Conservation (phyloP, 2,888 invertebrate genomes). For the Acleris literana region DNA sequence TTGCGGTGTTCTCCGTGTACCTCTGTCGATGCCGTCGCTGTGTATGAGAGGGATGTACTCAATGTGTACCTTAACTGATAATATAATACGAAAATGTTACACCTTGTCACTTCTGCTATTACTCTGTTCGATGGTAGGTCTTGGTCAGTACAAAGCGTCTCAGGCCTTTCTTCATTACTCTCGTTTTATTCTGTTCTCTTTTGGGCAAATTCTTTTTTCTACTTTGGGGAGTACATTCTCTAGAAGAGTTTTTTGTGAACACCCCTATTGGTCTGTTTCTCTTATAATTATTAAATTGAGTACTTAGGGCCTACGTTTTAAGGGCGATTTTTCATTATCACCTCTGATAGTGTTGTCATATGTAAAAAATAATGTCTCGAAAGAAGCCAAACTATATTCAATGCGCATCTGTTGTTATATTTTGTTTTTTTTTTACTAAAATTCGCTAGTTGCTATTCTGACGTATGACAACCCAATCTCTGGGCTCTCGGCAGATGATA, state of each 20-base stretch:
- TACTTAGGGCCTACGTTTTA: constrained; percentile 74
- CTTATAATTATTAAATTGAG: constrained; percentile 42
- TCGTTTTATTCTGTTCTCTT: not conserved
- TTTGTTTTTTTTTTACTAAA: too few species aligned
- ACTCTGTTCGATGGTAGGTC: constrained; percentile 54
- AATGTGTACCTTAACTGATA: constrained; percentile 23
- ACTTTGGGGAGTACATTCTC: constrained; percentile 27
- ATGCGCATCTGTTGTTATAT: too few species aligned
- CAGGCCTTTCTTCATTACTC: constrained; percentile 8
- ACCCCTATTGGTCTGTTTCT: constrained; percentile 11
- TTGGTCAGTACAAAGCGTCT: constrained; percentile 46
- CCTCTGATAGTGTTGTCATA: too few species aligned
- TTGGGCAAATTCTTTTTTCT: constrained; percentile 9
- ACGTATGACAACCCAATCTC: too few species aligned
- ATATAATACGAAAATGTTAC: constrained; percentile 43
- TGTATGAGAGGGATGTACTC: constrained; percentile 26
- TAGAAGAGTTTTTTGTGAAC: constrained; percentile 18
- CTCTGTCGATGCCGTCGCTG: constrained; percentile 31
- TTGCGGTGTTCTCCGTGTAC: constrained; percentile 23
- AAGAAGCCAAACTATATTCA: too few species aligned
- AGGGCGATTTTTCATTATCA: constrained; percentile 53
- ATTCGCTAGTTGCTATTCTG: too few species aligned
- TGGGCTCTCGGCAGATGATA: constrained; percentile 49
- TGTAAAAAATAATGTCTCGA: too few species aligned
- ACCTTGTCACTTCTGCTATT: constrained; percentile 39